These are phyloP conservation scores for Leptobrachium leishanense DNA, from an alignment of 2,113 vertebrate species.

Conservation along the genomic window DNA sequence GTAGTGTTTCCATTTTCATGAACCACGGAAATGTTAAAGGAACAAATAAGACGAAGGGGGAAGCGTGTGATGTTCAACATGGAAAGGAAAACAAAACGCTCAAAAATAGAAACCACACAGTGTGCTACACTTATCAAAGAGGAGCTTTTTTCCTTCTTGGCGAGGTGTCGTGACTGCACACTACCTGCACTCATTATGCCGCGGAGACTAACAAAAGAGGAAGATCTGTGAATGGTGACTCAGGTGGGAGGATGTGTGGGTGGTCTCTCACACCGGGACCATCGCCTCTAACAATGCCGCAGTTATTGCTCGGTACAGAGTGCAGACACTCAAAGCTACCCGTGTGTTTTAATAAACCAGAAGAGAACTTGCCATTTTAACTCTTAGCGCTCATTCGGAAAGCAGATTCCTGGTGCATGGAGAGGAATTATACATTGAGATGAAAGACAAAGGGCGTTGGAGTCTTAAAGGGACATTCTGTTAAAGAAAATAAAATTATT, in stretches of 20 bases:
- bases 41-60: constrained; percentile 23
- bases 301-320: too few species aligned
- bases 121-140: constrained; percentile 8
- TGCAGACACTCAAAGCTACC: too few species aligned
- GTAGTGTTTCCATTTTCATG: constrained; percentile 25
- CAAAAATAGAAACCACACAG: constrained; percentile 34
- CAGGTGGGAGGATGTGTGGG: constrained; percentile 10
- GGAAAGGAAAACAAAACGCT: constrained; percentile 14
- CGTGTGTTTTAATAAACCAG: too few species aligned
- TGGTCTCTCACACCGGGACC: background rate
- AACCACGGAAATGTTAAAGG: constrained; percentile 33
- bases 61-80: background rate
- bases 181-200: constrained; percentile 24
- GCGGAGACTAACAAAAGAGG: constrained; percentile 17
- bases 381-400: too few species aligned
- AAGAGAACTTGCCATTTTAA: too few species aligned
- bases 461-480: too few species aligned
- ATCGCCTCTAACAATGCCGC: background rate
- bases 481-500: too few species aligned
- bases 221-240: constrained; percentile 11
- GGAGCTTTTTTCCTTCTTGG: background rate
- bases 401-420: too few species aligned
- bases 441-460: too few species aligned
- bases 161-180: constrained; percentile 29
- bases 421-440: too few species aligned